These are phyloP conservation scores for Eupithecia subfuscata DNA, from an alignment of 2,888 invertebrate genomes.

Conservation along the genomic window DNA sequence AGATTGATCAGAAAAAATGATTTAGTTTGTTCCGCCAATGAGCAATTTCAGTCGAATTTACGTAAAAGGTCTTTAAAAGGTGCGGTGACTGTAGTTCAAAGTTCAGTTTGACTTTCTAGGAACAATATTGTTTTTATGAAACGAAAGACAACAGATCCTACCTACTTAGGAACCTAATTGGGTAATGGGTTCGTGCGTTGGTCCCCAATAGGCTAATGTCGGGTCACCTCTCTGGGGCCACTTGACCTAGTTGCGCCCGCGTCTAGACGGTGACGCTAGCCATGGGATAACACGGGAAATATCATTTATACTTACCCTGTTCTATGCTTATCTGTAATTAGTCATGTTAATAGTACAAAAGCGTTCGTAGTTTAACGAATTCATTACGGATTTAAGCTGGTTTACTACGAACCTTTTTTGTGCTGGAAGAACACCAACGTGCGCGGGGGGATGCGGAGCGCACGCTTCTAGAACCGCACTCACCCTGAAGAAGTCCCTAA, in stretches of 20 bases:
- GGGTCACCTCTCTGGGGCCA: constrained; percentile 33
- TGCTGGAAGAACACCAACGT: too few species aligned
- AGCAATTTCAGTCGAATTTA: constrained; percentile 6
- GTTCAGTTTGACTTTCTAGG: not conserved
- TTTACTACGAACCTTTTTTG: too few species aligned
- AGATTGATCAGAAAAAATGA: not conserved
- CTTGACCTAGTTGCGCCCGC: constrained; percentile 25
- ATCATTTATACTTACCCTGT: not conserved
- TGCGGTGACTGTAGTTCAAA: not conserved
- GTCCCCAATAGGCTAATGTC: constrained; percentile 15
- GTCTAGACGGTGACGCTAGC: constrained; percentile 23
- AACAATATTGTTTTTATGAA: not conserved
- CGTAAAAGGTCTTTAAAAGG: not conserved
- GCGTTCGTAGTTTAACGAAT: not conserved
- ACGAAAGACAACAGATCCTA: not conserved
- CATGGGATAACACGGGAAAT: not conserved
- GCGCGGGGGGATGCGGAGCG: too few species aligned
- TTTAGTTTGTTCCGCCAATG: not conserved
- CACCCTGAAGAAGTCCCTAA: too few species aligned
- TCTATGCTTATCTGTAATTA: not conserved
- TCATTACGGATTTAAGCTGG: too few species aligned
- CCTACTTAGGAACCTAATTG: not conserved
- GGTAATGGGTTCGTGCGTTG: constrained; percentile 9
- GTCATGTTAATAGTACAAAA: not conserved
- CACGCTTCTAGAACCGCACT: too few species aligned